These are phyloP conservation scores for Casuarius casuarius DNA, from an alignment of 2,113 vertebrate genomes.

Conservation along the genomic window DNA sequence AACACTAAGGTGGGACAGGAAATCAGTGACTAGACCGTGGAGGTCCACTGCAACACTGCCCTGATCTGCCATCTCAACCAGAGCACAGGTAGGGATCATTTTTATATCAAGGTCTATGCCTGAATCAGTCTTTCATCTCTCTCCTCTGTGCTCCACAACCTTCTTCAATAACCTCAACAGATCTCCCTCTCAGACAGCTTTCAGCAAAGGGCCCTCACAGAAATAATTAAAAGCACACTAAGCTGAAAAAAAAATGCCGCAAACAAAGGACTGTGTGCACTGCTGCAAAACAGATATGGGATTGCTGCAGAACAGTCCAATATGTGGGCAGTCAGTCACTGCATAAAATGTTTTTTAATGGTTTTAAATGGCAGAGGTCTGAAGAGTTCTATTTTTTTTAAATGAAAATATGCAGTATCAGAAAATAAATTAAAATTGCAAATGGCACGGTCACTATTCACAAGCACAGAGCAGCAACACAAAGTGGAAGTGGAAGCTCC, in stretches of 20 bases:
- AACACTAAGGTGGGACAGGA: background rate
- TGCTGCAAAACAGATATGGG: background rate
- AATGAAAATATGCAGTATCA: background rate
- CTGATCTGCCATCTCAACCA: background rate
- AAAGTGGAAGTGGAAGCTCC: background rate
- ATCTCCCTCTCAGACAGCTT: background rate
- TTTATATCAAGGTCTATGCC: background rate
- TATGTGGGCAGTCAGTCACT: background rate
- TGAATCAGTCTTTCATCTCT: background rate
- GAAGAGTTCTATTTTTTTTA: background rate
- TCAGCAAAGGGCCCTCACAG: background rate
- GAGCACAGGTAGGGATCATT: background rate
- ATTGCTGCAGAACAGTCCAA: background rate
- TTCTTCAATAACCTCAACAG: background rate
- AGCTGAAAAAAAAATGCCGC: background rate
- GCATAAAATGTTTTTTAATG: background rate
- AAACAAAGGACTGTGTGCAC: background rate
- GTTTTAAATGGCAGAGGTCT: background rate
- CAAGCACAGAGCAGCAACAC: background rate
- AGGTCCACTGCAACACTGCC: background rate
- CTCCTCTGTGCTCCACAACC: background rate
- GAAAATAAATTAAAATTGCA: background rate
- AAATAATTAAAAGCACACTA: background rate
- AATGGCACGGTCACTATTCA: background rate
- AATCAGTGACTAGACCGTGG: background rate